A percentile compares a stretch with the other conserved stretches of the same genome.
These are phyloP conservation scores for Mallateleia sp. DNA, from an alignment of 2,888 invertebrate genomes.

Conservation along the genomic window DNA sequence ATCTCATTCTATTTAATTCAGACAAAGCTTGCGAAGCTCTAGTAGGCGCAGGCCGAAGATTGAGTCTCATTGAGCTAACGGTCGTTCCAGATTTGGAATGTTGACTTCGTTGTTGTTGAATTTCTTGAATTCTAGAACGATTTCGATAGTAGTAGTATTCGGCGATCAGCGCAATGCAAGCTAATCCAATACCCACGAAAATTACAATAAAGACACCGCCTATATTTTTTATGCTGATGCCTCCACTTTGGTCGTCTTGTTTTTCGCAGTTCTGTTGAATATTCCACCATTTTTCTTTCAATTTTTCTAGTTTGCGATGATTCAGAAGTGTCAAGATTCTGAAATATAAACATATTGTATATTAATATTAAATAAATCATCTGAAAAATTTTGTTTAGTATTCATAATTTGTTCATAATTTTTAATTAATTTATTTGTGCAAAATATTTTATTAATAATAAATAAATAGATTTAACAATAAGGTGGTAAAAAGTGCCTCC, in stretches of 20 bases:
- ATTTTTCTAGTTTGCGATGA: conserved; percentile 95
- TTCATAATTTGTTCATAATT: no score
- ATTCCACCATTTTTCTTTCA: conserved; percentile 99
- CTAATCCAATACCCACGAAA: conserved; percentile 98
- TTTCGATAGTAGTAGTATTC: conserved; percentile 99
- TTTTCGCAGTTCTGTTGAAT: conserved; percentile 96
- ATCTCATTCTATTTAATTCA: conserved; percentile 81
- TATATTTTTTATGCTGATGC: conserved; percentile 99
- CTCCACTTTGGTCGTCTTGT: conserved; percentile 98
- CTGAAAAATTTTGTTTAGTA: no score
- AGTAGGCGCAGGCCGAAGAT: conserved; percentile 85
- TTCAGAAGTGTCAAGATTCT: neutral
- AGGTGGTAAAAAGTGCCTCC: no score
- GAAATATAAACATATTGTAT: no score
- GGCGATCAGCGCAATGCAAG: conserved; percentile 96
- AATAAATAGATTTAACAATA: no score
- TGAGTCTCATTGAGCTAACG: conserved; percentile 84
- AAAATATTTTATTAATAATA: no score
- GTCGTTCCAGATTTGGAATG: conserved; percentile 40
- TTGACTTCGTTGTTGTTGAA: conserved; percentile 40
- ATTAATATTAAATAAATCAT: no score
- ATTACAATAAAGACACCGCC: conserved; percentile 99
- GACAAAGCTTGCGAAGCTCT: conserved; percentile 81
- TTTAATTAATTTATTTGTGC: no score
- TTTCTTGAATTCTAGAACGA: conserved; percentile 91